Conservation (phyloP, 2,113 vertebrate species). For the Poeciliopsis turrubarensis region DNA sequence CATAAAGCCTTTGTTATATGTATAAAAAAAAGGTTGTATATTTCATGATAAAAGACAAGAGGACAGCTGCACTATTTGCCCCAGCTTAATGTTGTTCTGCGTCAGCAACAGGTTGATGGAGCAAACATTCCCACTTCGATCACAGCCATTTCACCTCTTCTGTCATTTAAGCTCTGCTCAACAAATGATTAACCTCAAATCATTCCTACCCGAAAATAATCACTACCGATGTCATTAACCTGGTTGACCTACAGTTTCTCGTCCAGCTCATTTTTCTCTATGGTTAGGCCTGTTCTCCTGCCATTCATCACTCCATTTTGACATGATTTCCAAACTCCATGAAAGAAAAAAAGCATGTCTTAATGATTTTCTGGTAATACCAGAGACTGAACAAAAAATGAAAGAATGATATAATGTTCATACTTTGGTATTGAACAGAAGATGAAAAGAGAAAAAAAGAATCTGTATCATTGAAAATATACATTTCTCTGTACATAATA, state of each 20-base stretch:
- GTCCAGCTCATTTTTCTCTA: constrained; percentile 62
- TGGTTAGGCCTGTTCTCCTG: constrained; percentile 56
- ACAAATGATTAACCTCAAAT: constrained; percentile 69
- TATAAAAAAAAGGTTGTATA: neutral
- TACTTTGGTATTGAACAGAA: constrained; percentile 39
- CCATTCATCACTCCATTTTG: constrained; percentile 70
- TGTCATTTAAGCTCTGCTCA: constrained; percentile 49
- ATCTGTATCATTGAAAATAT: neutral
- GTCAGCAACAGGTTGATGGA: constrained; percentile 40
- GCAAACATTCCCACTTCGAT: constrained; percentile 57
- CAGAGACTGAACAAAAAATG: constrained; percentile 47
- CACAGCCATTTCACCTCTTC: constrained; percentile 54
- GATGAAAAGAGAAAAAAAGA: constrained; percentile 2
- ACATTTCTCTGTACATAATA: neutral
- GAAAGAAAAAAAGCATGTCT: constrained; percentile 61
- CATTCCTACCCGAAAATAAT: constrained; percentile 76
- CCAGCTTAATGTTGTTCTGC: constrained; percentile 27
- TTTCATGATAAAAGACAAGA: constrained; percentile 6
- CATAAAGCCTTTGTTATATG: neutral
- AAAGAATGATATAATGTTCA: constrained; percentile 47
- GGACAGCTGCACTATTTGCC: constrained; percentile 15
- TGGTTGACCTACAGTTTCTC: constrained; percentile 58
- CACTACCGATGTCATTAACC: constrained; percentile 72
- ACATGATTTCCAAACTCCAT: constrained; percentile 60
- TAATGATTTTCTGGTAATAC: constrained; percentile 73